Conservation (phyloP, 2,113 vertebrate genomes). For the Centrocercus urophasianus region DNA sequence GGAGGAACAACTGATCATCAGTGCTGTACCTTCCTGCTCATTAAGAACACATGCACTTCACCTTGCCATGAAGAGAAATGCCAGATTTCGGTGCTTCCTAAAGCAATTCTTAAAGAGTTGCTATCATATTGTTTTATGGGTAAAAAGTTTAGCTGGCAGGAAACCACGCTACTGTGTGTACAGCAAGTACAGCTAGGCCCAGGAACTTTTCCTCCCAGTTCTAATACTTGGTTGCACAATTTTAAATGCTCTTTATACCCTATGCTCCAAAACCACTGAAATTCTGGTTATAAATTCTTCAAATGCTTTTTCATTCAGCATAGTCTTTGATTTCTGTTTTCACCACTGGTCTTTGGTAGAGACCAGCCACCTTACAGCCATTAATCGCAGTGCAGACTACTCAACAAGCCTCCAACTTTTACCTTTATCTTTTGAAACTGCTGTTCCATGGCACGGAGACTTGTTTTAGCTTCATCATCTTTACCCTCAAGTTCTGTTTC, state of each 20-base stretch:
- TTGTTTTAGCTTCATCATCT: constrained; percentile 91
- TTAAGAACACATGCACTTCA: background rate
- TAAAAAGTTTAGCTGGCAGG: background rate
- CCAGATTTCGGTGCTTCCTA: background rate
- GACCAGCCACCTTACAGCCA: background rate
- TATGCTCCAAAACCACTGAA: background rate
- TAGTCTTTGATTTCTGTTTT: background rate
- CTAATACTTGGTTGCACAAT: background rate
- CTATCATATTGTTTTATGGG: background rate
- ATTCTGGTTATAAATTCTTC: background rate
- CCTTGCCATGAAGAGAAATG: background rate
- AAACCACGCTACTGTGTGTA: background rate
- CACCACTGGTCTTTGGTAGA: background rate
- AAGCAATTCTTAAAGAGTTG: background rate
- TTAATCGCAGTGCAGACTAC: background rate
- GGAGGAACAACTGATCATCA: background rate
- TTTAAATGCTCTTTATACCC: background rate
- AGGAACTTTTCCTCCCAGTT: background rate
- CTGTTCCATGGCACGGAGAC: constrained; percentile 90
- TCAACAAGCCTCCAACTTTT: background rate
- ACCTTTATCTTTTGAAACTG: constrained; percentile 94
- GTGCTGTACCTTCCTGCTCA: background rate
- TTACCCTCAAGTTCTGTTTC: constrained; percentile 90
- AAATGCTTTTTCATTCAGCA: background rate
- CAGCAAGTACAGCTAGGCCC: background rate